Conservation (phyloP, 2,113 vertebrate species). For the Mystacornis crossleyi region DNA sequence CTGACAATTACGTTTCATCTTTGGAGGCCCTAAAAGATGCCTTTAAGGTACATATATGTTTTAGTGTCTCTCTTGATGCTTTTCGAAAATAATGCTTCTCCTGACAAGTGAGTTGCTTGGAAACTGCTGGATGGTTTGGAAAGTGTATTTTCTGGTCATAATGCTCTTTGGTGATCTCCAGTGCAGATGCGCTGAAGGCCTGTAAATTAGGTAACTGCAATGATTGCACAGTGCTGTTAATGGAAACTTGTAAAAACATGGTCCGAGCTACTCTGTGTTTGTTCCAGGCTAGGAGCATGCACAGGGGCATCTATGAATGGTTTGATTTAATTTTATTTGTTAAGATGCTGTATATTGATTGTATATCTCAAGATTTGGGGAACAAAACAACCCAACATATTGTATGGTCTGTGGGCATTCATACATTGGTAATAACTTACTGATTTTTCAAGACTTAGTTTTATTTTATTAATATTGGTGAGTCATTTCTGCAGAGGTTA, state of each 20-base stretch:
- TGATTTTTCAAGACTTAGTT: neutral
- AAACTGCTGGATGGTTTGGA: neutral
- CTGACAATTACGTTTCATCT: neutral
- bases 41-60: neutral
- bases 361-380: neutral
- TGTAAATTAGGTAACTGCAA: neutral
- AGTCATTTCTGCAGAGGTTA: neutral
- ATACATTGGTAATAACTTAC: neutral
- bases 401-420: neutral
- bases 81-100: neutral
- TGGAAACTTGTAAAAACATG: neutral
- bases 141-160: neutral
- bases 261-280: neutral
- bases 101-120: neutral
- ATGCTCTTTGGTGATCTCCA: neutral
- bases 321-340: neutral
- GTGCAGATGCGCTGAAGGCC: neutral
- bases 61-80: neutral
- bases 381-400: fast-evolving
- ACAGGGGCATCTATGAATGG: neutral
- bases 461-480: neutral
- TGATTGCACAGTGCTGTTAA: neutral
- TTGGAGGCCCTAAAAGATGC: neutral
- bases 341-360: neutral
- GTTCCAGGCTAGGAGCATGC: neutral